Evolutionary conservation across 1,140 invertebrate genomes (phyloP).

Genomic region (Lepidurus apus): DNA sequence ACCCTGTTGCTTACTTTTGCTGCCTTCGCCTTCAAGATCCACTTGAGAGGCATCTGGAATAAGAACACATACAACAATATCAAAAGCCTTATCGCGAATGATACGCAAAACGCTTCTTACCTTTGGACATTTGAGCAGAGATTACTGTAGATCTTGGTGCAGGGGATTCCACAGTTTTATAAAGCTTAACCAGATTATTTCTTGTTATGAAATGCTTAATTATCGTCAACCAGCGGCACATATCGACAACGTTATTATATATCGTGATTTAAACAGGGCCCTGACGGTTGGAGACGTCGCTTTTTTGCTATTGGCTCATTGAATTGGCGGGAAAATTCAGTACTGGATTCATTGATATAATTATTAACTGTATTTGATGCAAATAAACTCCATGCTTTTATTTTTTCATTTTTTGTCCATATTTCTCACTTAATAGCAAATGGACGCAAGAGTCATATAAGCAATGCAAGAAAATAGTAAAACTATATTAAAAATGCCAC

Average conservation of each 20-base stretch:
- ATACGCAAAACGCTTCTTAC: background rate
- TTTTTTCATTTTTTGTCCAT: too few relatives aligned
- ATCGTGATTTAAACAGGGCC: background rate
- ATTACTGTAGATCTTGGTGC: background rate
- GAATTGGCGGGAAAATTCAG: background rate
- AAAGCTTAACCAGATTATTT: background rate
- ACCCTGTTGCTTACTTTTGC: background rate
- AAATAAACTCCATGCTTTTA: too few relatives aligned
- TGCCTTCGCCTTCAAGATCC: background rate
- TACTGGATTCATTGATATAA: background rate
- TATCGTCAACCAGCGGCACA: background rate
- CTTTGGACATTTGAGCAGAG: constrained; percentile 1
- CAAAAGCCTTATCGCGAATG: background rate
- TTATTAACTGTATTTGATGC: background rate
- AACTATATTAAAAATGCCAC: too few relatives aligned
- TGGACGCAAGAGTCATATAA: too few relatives aligned
- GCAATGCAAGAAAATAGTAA: too few relatives aligned
- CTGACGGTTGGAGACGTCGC: background rate
- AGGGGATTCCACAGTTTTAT: background rate
- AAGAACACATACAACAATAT: background rate
- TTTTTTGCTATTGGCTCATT: background rate
- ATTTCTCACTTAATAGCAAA: too few relatives aligned
- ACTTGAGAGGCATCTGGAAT: background rate
- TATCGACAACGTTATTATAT: background rate
- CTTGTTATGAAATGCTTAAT: constrained; percentile 6